phyloP scores from a whole-genome alignment of 2,888 invertebrate genomes.

The Andrena marginata region DNA sequence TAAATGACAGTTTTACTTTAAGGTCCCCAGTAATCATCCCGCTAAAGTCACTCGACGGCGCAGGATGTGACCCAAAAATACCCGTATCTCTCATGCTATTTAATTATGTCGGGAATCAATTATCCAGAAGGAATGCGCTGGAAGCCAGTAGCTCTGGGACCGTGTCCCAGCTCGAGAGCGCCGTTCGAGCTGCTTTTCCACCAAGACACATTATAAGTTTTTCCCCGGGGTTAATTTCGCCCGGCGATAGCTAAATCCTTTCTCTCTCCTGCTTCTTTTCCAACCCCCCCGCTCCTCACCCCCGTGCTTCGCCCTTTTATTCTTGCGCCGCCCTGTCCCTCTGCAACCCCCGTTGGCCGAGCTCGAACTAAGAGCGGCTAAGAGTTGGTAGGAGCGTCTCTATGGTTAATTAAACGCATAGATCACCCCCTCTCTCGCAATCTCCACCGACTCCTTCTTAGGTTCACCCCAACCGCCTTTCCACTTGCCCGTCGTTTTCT shows the following conservation, averaged over 20 bases:
- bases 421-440: slow-evolving; percentile 79
- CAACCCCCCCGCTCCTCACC: slow-evolving; percentile 20
- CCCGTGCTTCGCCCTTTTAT: slow-evolving; percentile 49
- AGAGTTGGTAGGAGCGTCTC: slow-evolving; percentile 82
- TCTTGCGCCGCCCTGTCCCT: slow-evolving; percentile 51
- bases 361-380: slow-evolving; percentile 81
- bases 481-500: slow-evolving; percentile 39
- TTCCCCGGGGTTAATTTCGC: slow-evolving; percentile 83
- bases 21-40: background rate
- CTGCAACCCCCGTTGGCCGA: slow-evolving; percentile 69
- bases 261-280: slow-evolving; percentile 50
- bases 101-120: slow-evolving; percentile 73
- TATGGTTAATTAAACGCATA: slow-evolving; percentile 85
- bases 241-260: slow-evolving; percentile 76
- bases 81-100: slow-evolving; percentile 12
- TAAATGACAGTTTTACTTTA: background rate
- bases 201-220: slow-evolving; percentile 83
- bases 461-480: slow-evolving; percentile 50
- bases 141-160: slow-evolving; percentile 54
- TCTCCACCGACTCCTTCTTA: slow-evolving; percentile 65
- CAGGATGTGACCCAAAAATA: background rate
- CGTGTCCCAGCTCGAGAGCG: slow-evolving; percentile 26
- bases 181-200: slow-evolving; percentile 69
- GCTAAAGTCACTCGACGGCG: background rate
- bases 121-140: slow-evolving; percentile 69